Evolutionary conservation across 2,113 vertebrate genomes (phyloP).

Genomic region (Tringa solitaria): DNA sequence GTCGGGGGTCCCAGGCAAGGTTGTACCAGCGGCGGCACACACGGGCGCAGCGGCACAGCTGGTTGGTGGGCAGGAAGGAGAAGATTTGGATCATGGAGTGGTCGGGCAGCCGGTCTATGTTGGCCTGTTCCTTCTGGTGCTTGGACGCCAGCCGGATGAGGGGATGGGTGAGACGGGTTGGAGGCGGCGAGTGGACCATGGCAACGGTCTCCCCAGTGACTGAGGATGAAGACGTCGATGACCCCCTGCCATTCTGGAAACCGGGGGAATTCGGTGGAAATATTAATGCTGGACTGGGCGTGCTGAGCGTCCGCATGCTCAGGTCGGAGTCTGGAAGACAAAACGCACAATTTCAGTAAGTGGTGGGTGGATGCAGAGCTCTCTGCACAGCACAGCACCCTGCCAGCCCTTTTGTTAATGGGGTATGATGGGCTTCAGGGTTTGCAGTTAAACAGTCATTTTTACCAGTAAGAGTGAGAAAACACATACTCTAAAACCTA

Average conservation of each 20-base stretch:
- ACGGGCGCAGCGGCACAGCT: slow-evolving; percentile 92
- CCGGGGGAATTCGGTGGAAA: slow-evolving; percentile 83
- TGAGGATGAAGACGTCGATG: slow-evolving; percentile 89
- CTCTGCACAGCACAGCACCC: not conserved
- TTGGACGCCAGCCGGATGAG: slow-evolving; percentile 81
- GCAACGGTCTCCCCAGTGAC: slow-evolving; percentile 89
- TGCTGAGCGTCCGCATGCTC: slow-evolving; percentile 93
- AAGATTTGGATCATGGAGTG: slow-evolving; percentile 87
- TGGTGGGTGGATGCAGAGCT: accelerated
- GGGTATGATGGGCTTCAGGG: accelerated
- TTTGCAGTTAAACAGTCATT: not conserved
- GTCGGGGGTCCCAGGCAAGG: slow-evolving; percentile 93
- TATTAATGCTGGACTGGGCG: slow-evolving; percentile 93
- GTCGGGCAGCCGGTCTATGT: slow-evolving; percentile 87
- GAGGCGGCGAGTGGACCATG: slow-evolving; percentile 89
- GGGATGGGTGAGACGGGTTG: slow-evolving; percentile 78
- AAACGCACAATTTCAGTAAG: slow-evolving; percentile 13
- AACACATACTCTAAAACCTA: not conserved
- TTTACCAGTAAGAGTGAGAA: not conserved
- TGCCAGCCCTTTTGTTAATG: accelerated
- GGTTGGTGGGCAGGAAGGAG: slow-evolving; percentile 92
- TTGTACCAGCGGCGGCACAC: slow-evolving; percentile 97
- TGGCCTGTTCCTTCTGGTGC: slow-evolving; percentile 82
- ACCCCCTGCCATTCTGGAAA: slow-evolving; percentile 86
- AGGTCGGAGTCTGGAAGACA: slow-evolving; percentile 87